Conservation (phyloP, 2,113 vertebrate genomes). For the Peromyscus maniculatus region DNA sequence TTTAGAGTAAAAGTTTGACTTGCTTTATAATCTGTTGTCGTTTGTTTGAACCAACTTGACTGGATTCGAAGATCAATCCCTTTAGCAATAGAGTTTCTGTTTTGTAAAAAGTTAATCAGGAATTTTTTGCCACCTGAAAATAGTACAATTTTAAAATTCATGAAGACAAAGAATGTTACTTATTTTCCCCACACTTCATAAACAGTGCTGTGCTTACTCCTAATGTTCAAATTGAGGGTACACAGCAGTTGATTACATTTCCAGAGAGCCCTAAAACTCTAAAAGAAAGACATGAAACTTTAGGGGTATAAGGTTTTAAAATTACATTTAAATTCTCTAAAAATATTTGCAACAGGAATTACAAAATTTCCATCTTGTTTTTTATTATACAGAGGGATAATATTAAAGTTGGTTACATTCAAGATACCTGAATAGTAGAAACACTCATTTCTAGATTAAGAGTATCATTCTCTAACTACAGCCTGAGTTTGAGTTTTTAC, state of each 20-base stretch:
- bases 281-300: slow-evolving; percentile 26
- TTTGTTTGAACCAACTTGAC: slow-evolving; percentile 41
- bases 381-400: slow-evolving; percentile 40
- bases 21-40: slow-evolving; percentile 19
- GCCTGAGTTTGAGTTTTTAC: slow-evolving; percentile 53
- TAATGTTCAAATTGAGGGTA: slow-evolving; percentile 29
- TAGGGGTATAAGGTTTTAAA: slow-evolving; percentile 30
- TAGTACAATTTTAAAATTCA: slow-evolving; percentile 46
- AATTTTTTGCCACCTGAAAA: slow-evolving; percentile 55
- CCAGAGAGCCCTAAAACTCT: slow-evolving; percentile 32
- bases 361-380: slow-evolving; percentile 47
- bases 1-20: slow-evolving; percentile 22
- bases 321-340: slow-evolving; percentile 61
- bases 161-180: slow-evolving; percentile 6
- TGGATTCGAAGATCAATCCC: slow-evolving; percentile 19
- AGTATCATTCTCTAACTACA: slow-evolving; percentile 18
- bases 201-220: not conserved
- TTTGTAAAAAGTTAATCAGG: slow-evolving; percentile 35
- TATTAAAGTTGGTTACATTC: slow-evolving; percentile 55
- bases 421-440: slow-evolving; percentile 48
- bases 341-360: slow-evolving; percentile 47
- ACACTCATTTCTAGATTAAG: slow-evolving; percentile 46
- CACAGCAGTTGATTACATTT: slow-evolving; percentile 28
- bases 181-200: not conserved
- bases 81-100: slow-evolving; percentile 31